Conservation (phyloP, 2,113 vertebrate genomes). For the Alexandromys fortis region DNA sequence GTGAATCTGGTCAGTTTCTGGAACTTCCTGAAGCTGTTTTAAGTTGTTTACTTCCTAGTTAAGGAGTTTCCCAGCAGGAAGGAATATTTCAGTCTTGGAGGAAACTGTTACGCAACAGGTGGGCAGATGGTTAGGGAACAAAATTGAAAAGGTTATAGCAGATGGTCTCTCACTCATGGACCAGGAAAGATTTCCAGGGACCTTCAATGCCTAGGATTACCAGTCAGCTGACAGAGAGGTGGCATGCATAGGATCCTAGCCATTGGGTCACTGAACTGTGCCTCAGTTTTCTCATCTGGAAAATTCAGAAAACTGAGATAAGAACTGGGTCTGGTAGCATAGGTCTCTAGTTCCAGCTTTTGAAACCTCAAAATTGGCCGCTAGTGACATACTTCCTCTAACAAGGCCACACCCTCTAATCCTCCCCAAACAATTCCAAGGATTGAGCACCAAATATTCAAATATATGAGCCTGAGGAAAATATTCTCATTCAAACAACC, state of each 20-base stretch:
- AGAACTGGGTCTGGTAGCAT: not conserved
- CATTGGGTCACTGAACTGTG: not conserved
- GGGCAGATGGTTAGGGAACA: not conserved
- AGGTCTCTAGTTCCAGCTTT: not conserved
- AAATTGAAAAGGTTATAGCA: not conserved
- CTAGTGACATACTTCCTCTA: not conserved
- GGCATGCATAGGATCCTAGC: not conserved
- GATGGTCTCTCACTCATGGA: not conserved
- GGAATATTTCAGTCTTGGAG: not conserved
- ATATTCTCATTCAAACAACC: not conserved
- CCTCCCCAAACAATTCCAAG: not conserved
- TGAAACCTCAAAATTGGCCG: not conserved
- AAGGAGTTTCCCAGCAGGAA: not conserved
- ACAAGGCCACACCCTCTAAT: not conserved
- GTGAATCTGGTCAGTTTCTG: not conserved
- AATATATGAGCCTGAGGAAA: not conserved
- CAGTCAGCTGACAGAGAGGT: not conserved
- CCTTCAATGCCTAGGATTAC: not conserved
- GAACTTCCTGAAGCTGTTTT: not conserved
- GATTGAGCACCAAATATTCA: not conserved
- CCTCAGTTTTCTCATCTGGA: conserved; percentile 22
- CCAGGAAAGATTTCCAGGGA: not conserved
- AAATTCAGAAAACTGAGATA: not conserved
- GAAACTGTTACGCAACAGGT: not conserved
- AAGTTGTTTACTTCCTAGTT: not conserved